Percentiles rank a stretch among this genome's conserved stretches.
These are phyloP conservation scores for Cephalopholis sonnerati DNA, from an alignment of 2,113 vertebrate genomes.

Conservation along the genomic window DNA sequence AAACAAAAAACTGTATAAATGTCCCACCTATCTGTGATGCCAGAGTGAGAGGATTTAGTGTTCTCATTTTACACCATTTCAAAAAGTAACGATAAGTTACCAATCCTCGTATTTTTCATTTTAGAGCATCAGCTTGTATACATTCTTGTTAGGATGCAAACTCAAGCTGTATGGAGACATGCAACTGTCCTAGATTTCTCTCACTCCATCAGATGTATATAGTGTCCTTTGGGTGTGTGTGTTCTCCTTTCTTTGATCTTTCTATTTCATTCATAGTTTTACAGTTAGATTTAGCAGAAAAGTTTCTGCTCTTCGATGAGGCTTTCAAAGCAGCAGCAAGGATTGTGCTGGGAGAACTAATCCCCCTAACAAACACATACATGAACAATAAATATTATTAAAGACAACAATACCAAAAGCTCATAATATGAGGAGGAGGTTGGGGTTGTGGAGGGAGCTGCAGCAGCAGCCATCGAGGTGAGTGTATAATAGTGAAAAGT, in stretches of 20 bases:
- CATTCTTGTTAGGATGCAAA: background rate
- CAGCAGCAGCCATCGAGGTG: background rate
- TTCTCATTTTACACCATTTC: too few relatives aligned
- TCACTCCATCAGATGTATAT: background rate
- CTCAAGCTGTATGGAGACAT: background rate
- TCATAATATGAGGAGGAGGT: background rate
- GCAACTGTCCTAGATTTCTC: conserved; percentile 4
- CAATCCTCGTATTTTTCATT: background rate
- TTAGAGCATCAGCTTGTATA: background rate
- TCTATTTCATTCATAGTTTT: background rate
- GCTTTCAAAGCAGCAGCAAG: background rate
- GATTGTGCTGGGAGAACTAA: conserved; percentile 9
- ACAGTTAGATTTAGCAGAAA: background rate
- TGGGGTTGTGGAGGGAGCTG: background rate
- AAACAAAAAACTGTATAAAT: background rate
- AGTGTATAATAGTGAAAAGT: background rate
- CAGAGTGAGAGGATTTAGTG: too few relatives aligned
- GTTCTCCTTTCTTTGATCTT: background rate
- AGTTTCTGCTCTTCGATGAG: background rate
- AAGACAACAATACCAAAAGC: conserved; percentile 19
- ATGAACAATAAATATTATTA: conserved; percentile 11
- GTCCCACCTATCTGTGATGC: background rate
- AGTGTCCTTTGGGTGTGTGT: background rate
- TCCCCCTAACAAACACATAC: conserved; percentile 15
- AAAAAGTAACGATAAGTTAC: background rate